Evolutionary conservation across 2,113 vertebrate species (phyloP), one percentile per base, ranked within the genome.

Genomic region (Hucho hucho): DNA sequence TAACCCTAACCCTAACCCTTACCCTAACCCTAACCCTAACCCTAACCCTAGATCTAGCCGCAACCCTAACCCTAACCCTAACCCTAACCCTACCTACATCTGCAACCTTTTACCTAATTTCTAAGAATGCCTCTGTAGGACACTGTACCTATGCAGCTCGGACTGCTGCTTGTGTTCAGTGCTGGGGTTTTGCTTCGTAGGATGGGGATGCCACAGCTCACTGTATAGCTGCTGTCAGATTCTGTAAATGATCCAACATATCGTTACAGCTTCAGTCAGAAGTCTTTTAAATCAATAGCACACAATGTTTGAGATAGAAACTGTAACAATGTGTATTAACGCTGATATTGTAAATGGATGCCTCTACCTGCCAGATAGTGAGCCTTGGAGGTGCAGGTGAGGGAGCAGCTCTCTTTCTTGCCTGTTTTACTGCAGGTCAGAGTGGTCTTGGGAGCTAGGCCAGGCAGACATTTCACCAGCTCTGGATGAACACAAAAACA

Each of bases 341-440:
- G 7, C 37, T 43, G 37, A 43, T 43, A 43, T 43, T 43, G 9
- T 43, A 43, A 11, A 43, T 53, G 16, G 16, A 53, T 53, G 14
- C 25, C n/a, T 69, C n/a, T 93, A 99, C 97, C 97, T 95, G 97
- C 93, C 80, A 94, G 87, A 79, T 98, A 98, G 68, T 91, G 95
- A 77, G 97, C 96, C 85, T 93, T 95, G 64, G 97, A 97, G n/a
- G 95, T 92, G 61, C 97, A 99, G 79, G 93, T 97, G 61, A 99
- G 95, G 64, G 96, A 96, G 83, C 97, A 98, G 89, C 94, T 97
- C 85, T 99, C 97, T 84, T 97, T 99, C 87, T 97, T 98, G 84
- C 97, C 97, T 0, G 81, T 94, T 81, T 96, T 96, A 89, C 92
- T 97, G 80, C 97, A 99, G 81, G 92, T 95, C 71, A 99, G 93